Percentiles rank a stretch among this genome's conserved stretches.
These are phyloP conservation scores for Xanthia togata DNA, from an alignment of 2,888 invertebrate genomes.

Conservation along the genomic window DNA sequence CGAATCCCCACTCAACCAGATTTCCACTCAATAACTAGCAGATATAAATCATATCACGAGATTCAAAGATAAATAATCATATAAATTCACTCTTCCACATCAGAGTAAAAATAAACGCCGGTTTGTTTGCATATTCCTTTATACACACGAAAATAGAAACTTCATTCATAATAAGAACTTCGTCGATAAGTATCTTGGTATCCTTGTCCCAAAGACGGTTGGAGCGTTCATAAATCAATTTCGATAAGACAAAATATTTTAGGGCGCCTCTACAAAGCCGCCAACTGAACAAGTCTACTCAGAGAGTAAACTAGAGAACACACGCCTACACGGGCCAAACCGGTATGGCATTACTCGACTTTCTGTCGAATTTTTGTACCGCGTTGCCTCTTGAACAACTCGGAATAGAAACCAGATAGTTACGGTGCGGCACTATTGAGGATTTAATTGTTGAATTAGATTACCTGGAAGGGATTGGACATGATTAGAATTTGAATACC, in stretches of 20 bases:
- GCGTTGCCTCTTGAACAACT: slow-evolving; percentile 73
- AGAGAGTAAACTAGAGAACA: slow-evolving; percentile 63
- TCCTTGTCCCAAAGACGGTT: slow-evolving; percentile 57
- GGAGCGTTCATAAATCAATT: slow-evolving; percentile 65
- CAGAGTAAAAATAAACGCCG: slow-evolving; percentile 45
- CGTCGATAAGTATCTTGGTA: slow-evolving; percentile 59
- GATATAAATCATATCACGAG: slow-evolving; percentile 48
- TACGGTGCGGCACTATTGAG: slow-evolving; percentile 73
- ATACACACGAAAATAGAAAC: slow-evolving; percentile 51
- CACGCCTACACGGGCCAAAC: slow-evolving; percentile 71
- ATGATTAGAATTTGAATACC: slow-evolving; percentile 61
- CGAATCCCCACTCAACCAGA: slow-evolving; percentile 11
- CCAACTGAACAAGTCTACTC: slow-evolving; percentile 55
- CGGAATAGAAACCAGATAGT: slow-evolving; percentile 83
- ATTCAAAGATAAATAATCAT: slow-evolving; percentile 47
- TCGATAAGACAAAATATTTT: slow-evolving; percentile 68
- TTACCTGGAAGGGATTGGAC: slow-evolving; percentile 67
- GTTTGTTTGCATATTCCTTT: slow-evolving; percentile 54
- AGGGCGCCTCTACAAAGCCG: slow-evolving; percentile 44
- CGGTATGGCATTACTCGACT: slow-evolving; percentile 72
- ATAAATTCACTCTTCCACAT: slow-evolving; percentile 34
- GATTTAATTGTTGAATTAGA: slow-evolving; percentile 68
- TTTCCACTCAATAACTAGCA: slow-evolving; percentile 46
- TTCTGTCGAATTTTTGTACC: slow-evolving; percentile 79
- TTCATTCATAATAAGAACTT: slow-evolving; percentile 55